These are phyloP conservation scores for Ceratina japonica DNA, from an alignment of 1,140 invertebrate species.

Conservation along the genomic window DNA sequence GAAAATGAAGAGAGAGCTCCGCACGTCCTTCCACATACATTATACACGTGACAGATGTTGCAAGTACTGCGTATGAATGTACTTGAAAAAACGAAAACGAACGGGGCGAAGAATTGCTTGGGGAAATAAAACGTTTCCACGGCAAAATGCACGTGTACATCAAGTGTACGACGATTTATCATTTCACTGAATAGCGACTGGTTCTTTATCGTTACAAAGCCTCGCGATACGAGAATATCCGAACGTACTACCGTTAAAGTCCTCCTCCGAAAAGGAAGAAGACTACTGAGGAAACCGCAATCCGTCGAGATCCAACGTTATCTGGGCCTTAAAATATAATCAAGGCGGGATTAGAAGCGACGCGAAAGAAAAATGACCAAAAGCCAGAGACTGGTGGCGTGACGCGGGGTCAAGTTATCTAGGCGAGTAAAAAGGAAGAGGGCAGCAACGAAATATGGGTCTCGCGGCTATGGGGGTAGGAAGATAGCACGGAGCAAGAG, in stretches of 20 bases:
- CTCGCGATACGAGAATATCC: not conserved
- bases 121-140: too few species aligned
- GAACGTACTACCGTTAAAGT: not conserved
- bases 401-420: slow-evolving; percentile 29
- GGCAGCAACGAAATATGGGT: slow-evolving; percentile 65
- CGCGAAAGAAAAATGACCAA: slow-evolving; percentile 34
- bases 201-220: not conserved
- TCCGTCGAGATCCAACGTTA: slow-evolving; percentile 2
- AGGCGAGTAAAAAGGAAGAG: slow-evolving; percentile 19
- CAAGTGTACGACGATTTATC: not conserved
- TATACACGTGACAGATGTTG: too few species aligned
- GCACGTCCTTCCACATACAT: too few species aligned
- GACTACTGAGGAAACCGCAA: not conserved
- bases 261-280: not conserved
- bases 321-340: slow-evolving; percentile 25
- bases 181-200: not conserved
- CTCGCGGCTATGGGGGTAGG: slow-evolving; percentile 63
- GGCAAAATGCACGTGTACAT: too few species aligned
- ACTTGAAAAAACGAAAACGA: too few species aligned
- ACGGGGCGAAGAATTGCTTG: too few species aligned
- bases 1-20: too few species aligned
- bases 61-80: too few species aligned
- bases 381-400: slow-evolving; percentile 16
- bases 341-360: slow-evolving; percentile 15
- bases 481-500: slow-evolving; percentile 36